Percentiles rank a stretch among this genome's conserved stretches.
Evolutionary conservation across 2,797 vertebrate genomes (phyloP).

Genomic region (Pitangus sulphuratus): DNA sequence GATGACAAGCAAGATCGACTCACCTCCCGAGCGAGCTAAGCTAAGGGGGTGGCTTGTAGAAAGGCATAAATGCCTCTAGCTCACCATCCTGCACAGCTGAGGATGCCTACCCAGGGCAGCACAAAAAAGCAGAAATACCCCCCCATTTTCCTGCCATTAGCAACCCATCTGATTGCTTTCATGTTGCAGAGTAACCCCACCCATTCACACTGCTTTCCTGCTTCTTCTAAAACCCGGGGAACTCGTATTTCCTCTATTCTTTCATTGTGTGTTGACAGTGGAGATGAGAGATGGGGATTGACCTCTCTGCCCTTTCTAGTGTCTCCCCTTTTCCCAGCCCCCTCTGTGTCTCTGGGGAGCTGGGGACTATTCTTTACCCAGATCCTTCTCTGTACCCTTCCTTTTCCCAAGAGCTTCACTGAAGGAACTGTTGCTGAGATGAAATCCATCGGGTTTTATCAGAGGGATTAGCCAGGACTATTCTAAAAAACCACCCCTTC

Average conservation of each 20-base stretch:
- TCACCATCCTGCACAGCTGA: neutral
- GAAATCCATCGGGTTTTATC: neutral
- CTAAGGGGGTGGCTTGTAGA: neutral
- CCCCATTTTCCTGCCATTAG: neutral
- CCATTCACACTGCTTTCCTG: neutral
- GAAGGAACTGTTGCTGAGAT: neutral
- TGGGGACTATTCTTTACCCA: neutral
- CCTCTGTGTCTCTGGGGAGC: neutral
- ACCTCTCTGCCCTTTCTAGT: neutral
- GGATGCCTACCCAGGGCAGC: neutral
- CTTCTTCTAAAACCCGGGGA: neutral
- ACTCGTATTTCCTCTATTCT: neutral
- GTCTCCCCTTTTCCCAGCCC: neutral
- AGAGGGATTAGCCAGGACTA: neutral
- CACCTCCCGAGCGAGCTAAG: neutral
- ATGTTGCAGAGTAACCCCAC: neutral
- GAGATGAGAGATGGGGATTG: neutral
- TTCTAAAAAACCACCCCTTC: neutral
- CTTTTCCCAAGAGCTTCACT: neutral
- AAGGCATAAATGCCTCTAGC: neutral
- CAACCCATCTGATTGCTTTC: rapidly evolving
- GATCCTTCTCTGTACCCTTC: neutral
- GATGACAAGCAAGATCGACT: neutral
- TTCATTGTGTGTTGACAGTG: neutral
- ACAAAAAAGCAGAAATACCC: neutral